Base-by-base conservation (phyloP, 2,113 vertebrate genomes). In the Phyllopteryx taeniolatus region DNA sequence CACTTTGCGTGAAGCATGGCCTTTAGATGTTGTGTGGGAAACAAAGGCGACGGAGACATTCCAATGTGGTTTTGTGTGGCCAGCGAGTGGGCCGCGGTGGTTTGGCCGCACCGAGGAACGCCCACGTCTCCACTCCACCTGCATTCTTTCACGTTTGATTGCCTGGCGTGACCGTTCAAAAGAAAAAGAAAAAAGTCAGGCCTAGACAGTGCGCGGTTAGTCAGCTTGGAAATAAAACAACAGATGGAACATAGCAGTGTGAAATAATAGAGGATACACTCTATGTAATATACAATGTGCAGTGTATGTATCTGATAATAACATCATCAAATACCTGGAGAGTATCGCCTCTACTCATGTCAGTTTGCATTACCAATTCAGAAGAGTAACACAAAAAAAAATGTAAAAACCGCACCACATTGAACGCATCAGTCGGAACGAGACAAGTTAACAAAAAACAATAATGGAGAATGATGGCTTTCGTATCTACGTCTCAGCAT, bases 101-200 rank as follows among this genome's bases (percentile, higher is more conserved):
- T 80, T 68, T 84, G 68, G 72, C 47, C 75, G 2, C 46, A 72
- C 70, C 61, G 76, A 88, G 86, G 83, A 90, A 91, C 89, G 72
- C 83, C 86, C 81, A 66, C 82, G 83, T 70, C 76, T 75, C 82
- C 75, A 74, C 77, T 60, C 79, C 85, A 90, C 86, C 89, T 92
- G 89, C 85, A 86, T 83, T 83, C 87, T 87, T 72, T 61, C 57
- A 27, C 46, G 69, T 88, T 88, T 91, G 82, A 86, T 87, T 83
- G 85, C 77, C 89, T 54, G 78, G 71, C 70, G 49, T 76, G 80
- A 80, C 83, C 73, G n/a, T 71, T 82, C 63, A 49, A 68, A 42
- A 19, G 39, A 43, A 11, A 42, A 47, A 46, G 7, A 31, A 47
- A 65, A 66, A 31, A 3, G 73, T 73, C 74, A 70, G 74, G 77